These are phyloP conservation scores for Lordiphosa fenestrarum DNA, from an alignment of 2,888 invertebrate species.

Conservation along the genomic window DNA sequence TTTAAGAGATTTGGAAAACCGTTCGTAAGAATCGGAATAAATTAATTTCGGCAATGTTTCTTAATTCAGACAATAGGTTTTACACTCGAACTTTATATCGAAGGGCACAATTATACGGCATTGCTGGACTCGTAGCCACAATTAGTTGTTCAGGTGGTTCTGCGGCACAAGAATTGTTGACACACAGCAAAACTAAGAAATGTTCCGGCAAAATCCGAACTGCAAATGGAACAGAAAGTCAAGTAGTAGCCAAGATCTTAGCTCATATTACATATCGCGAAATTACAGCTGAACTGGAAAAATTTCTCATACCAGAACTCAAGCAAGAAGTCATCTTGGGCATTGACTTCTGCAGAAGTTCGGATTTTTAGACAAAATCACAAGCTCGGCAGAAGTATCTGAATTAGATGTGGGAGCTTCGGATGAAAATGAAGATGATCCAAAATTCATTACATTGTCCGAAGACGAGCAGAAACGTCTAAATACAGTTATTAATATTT, in stretches of 20 bases:
- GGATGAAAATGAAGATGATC: too few species aligned
- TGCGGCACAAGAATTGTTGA: conserved; percentile 1
- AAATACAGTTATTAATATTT: background rate
- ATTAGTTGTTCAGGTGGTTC: conserved; percentile 11
- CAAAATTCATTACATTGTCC: too few species aligned
- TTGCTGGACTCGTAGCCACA: conserved; percentile 11
- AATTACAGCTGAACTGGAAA: background rate
- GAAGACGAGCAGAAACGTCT: background rate
- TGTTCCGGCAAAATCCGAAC: conserved; percentile 4
- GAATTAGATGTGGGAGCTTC: too few species aligned
- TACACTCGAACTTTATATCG: too few species aligned
- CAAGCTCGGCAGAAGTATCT: too few species aligned
- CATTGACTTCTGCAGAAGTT: conserved; percentile 4
- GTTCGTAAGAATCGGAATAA: too few species aligned
- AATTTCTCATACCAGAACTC: conserved; percentile 4
- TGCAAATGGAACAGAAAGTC: background rate
- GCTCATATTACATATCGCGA: too few species aligned
- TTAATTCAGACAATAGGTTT: conserved; percentile 1
- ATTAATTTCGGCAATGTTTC: background rate
- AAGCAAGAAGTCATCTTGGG: conserved; percentile 7
- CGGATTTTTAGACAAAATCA: background rate
- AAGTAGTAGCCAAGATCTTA: background rate
- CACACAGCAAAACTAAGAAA: background rate
- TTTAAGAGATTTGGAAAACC: too few species aligned
- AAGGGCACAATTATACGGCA: background rate